Evolutionary conservation across 2,113 vertebrate species (phyloP).

Genomic region (Perca flavescens): DNA sequence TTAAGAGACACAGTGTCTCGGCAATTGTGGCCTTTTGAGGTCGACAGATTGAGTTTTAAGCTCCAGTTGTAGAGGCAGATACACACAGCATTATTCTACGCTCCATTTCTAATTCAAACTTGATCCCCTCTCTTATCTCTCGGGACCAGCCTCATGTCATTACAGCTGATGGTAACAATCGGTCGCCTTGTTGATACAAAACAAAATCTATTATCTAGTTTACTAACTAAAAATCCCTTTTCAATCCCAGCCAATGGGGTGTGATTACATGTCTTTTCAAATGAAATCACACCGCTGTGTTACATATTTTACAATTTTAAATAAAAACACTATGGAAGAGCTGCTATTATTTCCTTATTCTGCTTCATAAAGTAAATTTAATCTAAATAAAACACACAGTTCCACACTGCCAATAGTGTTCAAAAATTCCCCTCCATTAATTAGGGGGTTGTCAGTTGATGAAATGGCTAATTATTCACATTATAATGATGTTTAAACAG

Average conservation of each 20-base stretch:
- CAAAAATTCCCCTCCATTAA: not conserved
- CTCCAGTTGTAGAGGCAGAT: conserved; percentile 11
- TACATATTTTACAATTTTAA: too few species aligned
- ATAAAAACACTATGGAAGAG: not conserved
- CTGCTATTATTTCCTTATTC: not conserved
- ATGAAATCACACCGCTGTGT: not conserved
- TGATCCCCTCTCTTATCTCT: conserved; percentile 21
- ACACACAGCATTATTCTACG: conserved; percentile 3
- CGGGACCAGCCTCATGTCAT: not conserved
- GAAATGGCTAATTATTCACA: not conserved
- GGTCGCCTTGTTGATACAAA: conserved; percentile 1
- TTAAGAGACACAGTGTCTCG: not conserved
- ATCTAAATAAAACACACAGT: not conserved
- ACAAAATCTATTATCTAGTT: not conserved
- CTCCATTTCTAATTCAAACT: conserved; percentile 6
- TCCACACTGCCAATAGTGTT: not conserved
- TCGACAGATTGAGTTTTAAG: conserved; percentile 26
- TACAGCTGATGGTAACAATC: conserved; percentile 6
- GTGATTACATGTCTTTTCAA: not conserved
- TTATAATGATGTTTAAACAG: not conserved
- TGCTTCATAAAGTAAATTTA: not conserved
- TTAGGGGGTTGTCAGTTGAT: not conserved
- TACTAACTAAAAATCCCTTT: not conserved
- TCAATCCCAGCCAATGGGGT: not conserved
- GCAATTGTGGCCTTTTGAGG: conserved; percentile 20